phyloP scores from a whole-genome alignment of 2,113 vertebrate genomes.

The Corvus moneduloides region DNA sequence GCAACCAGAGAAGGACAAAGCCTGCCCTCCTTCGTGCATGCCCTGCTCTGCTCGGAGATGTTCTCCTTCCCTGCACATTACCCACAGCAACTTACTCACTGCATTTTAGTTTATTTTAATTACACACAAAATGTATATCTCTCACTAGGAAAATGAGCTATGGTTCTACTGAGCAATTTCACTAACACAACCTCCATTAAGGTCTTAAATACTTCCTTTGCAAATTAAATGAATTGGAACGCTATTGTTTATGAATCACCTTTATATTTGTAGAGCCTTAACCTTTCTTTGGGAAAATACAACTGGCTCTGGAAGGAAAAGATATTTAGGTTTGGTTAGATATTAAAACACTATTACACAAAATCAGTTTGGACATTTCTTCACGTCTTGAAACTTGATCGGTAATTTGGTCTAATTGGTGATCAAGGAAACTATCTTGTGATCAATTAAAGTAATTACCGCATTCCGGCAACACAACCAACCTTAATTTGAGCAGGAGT shows the following conservation, averaged over 20 bases:
- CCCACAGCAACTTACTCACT: conserved; percentile 74
- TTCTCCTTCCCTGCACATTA: conserved; percentile 33
- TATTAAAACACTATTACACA: conserved; percentile 82
- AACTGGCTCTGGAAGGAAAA: conserved; percentile 86
- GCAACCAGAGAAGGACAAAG: accelerated
- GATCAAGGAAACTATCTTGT: conserved; percentile 95
- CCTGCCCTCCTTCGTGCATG: accelerated
- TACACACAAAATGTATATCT: conserved; percentile 74
- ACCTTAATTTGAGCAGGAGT: conserved; percentile 88
- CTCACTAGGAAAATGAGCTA: conserved; percentile 77
- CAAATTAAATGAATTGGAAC: conserved; percentile 92
- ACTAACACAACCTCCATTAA: conserved; percentile 92
- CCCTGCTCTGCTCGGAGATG: background rate
- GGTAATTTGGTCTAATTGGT: conserved; percentile 92
- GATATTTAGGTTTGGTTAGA: conserved; percentile 85
- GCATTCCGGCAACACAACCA: conserved; percentile 98
- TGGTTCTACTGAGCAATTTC: conserved; percentile 85
- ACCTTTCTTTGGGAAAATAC: conserved; percentile 80
- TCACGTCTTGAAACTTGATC: conserved; percentile 94
- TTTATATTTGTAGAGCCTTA: conserved; percentile 77
- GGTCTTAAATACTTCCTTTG: conserved; percentile 93
- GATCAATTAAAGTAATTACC: conserved; percentile 99
- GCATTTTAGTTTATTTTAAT: conserved; percentile 79
- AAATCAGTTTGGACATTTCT: conserved; percentile 81
- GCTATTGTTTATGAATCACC: conserved; percentile 88